A percentile compares a stretch with the other conserved stretches of the same genome.
phyloP scores from a whole-genome alignment of 2,888 invertebrate genomes.

The Didymodactylos carnosus region DNA sequence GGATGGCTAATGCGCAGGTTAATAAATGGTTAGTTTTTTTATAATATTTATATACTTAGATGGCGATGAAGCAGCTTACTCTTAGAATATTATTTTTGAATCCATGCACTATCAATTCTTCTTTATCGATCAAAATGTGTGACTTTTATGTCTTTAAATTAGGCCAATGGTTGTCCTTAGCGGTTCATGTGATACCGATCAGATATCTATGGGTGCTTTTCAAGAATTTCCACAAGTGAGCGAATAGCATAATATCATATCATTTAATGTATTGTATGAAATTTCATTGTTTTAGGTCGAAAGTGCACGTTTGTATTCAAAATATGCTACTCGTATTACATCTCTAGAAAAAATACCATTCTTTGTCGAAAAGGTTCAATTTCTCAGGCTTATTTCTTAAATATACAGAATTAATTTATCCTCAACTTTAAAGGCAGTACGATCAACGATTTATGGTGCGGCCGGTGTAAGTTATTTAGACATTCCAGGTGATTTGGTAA shows the following conservation, averaged over 20 bases:
- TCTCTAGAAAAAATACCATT: slow-evolving; percentile 59
- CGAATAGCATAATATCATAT: background rate
- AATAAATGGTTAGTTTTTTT: slow-evolving; percentile 88
- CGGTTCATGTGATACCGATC: slow-evolving; percentile 70
- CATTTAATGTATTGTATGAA: background rate
- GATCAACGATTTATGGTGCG: slow-evolving; percentile 59
- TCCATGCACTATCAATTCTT: slow-evolving; percentile 13
- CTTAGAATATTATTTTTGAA: no score
- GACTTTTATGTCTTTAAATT: no score
- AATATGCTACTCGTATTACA: slow-evolving; percentile 70
- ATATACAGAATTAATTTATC: background rate
- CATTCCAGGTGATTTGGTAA: slow-evolving; percentile 56
- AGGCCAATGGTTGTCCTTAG: slow-evolving; percentile 73
- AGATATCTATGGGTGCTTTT: slow-evolving; percentile 84
- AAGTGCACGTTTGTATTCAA: slow-evolving; percentile 64
- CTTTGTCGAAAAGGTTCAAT: slow-evolving; percentile 55
- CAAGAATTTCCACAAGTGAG: slow-evolving; percentile 65
- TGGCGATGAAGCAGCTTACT: no score
- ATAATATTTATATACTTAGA: no score
- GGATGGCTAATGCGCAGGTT: slow-evolving; percentile 86
- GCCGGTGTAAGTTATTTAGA: slow-evolving; percentile 78
- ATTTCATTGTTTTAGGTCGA: slow-evolving; percentile 42
- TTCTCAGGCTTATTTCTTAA: background rate
- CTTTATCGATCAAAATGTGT: slow-evolving; percentile 3
- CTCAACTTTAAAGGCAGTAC: slow-evolving; percentile 45